Conservation (phyloP, 2,797 vertebrate species). For the Malurus splendens region DNA sequence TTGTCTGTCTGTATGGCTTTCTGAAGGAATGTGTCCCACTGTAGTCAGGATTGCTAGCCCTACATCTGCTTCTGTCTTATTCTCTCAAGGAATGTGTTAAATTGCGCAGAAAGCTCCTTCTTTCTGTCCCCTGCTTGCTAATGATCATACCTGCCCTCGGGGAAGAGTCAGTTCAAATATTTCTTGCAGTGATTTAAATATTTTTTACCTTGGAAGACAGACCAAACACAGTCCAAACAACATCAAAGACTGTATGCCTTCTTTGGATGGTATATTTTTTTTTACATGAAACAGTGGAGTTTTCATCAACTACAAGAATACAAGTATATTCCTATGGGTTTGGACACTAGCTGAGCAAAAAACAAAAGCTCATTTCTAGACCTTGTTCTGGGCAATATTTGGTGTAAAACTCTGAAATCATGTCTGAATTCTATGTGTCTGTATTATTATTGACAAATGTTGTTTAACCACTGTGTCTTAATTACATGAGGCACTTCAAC, state of each 20-base stretch:
- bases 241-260: not conserved
- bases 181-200: not conserved
- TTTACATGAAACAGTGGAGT: not conserved
- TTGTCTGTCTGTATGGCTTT: not conserved
- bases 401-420: not conserved
- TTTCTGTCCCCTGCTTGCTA: not conserved
- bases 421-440: not conserved
- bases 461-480: not conserved
- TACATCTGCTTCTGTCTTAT: not conserved
- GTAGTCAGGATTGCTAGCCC: not conserved
- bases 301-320: not conserved
- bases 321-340: not conserved
- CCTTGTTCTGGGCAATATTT: not conserved
- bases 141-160: not conserved
- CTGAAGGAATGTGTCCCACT: not conserved
- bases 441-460: not conserved
- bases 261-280: not conserved
- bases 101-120: not conserved
- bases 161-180: not conserved
- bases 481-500: not conserved
- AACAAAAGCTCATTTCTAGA: not conserved
- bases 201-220: not conserved
- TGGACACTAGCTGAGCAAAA: not conserved
- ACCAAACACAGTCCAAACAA: not conserved
- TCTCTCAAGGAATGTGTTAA: not conserved